Base-by-base conservation (phyloP, 2,113 vertebrate species). In the Leiothrix lutea region DNA sequence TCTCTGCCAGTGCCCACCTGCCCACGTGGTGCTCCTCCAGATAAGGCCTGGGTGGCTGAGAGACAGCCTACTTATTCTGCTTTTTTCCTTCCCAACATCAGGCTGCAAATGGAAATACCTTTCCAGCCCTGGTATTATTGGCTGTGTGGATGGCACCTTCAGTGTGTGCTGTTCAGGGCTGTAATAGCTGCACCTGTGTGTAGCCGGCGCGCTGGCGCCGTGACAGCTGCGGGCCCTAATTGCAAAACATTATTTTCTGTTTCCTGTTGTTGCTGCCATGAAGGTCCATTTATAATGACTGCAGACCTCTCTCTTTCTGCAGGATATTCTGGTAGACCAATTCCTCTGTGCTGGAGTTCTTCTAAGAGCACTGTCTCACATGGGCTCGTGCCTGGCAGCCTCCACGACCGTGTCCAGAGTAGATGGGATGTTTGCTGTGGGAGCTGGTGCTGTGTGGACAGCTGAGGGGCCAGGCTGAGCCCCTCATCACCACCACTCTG, bases 151-250 rank as follows among this genome's bases (percentile, higher is more conserved):
- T 97, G 97, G 95, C 97, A 97, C 98, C 98, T 98, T 98, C 97
- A 98, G 98, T 97, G 97, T 33, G 50, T 17, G 92, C 98, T 98
- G 97, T 98, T 98, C 98, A 97, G 97, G 97, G 98, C 98, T 96
- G 94, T 98, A 98, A 99, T 98, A 98, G 98, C 98, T 94, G 98
- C 98, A 99, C 99, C 99, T 98, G 97, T 98, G 98, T 97, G 95
- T 90, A 88, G 96, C 95, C 94, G 22, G 51, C 40, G 61, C 23
- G 74, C 90, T 94, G 97, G 96, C 91, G 78, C 97, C 71, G 95
- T 60, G 47, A 97, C 98, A 97, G 98, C 98, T 98, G 97, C 94
- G 92, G 95, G 65, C 94, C 78, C 92, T 98, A 98, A 99, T 98
- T 98, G 97, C 97, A 97, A 97, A 98, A 96, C 97, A 97, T 97